Base-by-base conservation (phyloP, 2,113 vertebrate species). In the Malurus alboscapulatus region DNA sequence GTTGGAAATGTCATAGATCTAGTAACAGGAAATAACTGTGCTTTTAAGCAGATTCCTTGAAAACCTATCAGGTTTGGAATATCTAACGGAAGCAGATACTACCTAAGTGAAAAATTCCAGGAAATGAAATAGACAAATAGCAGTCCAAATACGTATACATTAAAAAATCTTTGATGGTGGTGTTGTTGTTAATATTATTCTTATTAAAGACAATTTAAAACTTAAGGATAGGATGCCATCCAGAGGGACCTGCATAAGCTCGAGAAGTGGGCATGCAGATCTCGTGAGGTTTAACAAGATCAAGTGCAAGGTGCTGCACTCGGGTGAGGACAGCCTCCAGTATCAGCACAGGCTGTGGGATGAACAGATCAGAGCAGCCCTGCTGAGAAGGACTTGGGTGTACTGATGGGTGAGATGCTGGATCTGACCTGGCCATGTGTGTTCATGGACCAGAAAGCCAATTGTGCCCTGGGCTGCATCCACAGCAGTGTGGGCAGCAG, bases 1-100 rank as follows among this genome's bases (percentile, higher is more conserved):
- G 98, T 99, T 14, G 98, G 99, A 38, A 98, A 94, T 38, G 98
- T 98, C 62, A 97, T 99, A 12, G 98, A 99, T 95, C 98, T 98
- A 2, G 86, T 99, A 75, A 98, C 98, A 1, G 98, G 98, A 65
- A 98, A 98, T 72, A 98, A 93, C 10, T 98, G 98, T 18, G 98
- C 98, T 65, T 57, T 48, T 65, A 65, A 55, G 18, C 34, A 80
- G 93, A 58, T 99, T 98, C 93, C 76, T 98, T 79, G 98, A 99
- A 81, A 98, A 97, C 44, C 96, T 98, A 10, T 71, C 95, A 4
- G 94, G 96, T 79, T 94, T 84, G 1, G 96, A 97, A 76, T 94
- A 95, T 66, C 89, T 96, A 58, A 94, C 87, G 30, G 95, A 96
- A 40, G 77, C 71, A 53, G 77, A 93, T 54, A 94, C 92, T 17